Percentiles rank a stretch among this genome's conserved stretches.
phyloP scores from a whole-genome alignment of 1,140 invertebrate species.

The Drosophila lacertosa region DNA sequence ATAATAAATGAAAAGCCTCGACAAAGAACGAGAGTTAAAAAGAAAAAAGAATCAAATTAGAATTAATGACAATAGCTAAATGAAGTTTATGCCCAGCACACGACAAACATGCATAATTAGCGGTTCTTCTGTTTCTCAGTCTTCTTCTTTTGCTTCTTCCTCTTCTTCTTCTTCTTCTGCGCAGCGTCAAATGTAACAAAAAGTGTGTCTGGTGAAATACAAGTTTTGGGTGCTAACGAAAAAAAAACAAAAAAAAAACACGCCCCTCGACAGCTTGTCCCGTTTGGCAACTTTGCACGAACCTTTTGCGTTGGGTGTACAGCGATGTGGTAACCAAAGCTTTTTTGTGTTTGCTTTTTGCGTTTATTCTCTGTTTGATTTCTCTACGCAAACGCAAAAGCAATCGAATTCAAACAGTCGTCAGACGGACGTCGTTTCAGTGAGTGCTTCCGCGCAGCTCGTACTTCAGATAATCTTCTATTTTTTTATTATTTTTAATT shows the following conservation, averaged over 20 bases:
- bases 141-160: too few relatives aligned
- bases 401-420: conserved; percentile 5
- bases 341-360: neutral
- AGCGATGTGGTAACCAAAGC: conserved; percentile 26
- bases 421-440: conserved; percentile 7
- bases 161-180: neutral
- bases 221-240: neutral
- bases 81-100: neutral
- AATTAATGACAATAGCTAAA: too few relatives aligned
- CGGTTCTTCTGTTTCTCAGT: neutral
- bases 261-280: neutral
- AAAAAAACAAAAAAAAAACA: too few relatives aligned
- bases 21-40: too few relatives aligned
- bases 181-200: neutral
- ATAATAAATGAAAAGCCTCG: neutral
- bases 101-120: conserved; percentile 2
- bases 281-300: neutral
- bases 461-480: neutral
- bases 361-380: conserved; percentile 4
- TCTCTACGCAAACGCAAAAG: neutral
- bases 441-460: neutral
- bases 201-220: neutral
- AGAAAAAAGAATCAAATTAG: too few relatives aligned
- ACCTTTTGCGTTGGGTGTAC: conserved; percentile 26
- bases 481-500: neutral